These are phyloP conservation scores for Passer montanus DNA, from an alignment of 2,113 vertebrate genomes.

Conservation along the genomic window DNA sequence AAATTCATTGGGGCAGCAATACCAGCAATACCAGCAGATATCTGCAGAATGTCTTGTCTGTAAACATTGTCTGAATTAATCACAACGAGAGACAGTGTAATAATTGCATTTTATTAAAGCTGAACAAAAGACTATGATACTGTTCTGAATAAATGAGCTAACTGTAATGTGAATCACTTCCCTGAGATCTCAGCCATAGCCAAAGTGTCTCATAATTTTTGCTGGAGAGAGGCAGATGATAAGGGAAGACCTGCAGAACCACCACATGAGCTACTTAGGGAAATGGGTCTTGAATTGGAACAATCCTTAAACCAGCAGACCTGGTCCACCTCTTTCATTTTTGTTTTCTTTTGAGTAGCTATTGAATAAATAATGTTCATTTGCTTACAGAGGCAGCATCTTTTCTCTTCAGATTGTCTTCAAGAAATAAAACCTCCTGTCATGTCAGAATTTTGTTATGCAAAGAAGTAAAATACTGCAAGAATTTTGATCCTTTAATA, in stretches of 20 bases:
- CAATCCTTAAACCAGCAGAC: neutral
- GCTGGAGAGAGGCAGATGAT: neutral
- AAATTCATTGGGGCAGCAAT: neutral
- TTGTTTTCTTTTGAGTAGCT: neutral
- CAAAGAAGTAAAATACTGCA: neutral
- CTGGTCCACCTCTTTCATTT: neutral
- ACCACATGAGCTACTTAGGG: neutral
- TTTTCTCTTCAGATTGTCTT: neutral
- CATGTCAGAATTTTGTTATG: neutral
- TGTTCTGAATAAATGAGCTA: constrained; percentile 32
- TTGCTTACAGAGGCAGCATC: neutral
- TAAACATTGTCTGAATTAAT: constrained; percentile 46
- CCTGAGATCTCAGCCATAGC: neutral
- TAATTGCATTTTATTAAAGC: constrained; percentile 39
- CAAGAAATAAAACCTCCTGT: neutral
- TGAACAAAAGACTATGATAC: constrained; percentile 15
- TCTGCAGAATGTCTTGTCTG: neutral
- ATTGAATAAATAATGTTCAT: neutral
- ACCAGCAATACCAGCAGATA: neutral
- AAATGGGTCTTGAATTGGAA: neutral
- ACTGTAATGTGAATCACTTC: neutral
- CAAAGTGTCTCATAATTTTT: neutral
- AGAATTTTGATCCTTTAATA: neutral
- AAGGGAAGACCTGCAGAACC: neutral
- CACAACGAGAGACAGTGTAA: neutral